These are phyloP conservation scores for Gymnoscelis rufifasciata DNA, from an alignment of 2,888 invertebrate genomes.

Conservation along the genomic window DNA sequence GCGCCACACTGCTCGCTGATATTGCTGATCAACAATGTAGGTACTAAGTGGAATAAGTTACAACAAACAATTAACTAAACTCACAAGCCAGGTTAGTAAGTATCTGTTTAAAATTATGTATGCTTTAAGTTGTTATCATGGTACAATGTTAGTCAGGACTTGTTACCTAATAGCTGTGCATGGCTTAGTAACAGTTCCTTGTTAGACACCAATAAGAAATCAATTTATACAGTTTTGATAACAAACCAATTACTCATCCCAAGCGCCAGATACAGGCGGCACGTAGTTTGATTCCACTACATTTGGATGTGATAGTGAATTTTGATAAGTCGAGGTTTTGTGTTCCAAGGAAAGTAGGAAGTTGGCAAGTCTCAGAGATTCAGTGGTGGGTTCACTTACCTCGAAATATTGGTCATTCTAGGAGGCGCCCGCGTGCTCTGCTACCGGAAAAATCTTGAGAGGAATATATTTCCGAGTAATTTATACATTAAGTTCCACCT, in stretches of 20 bases:
- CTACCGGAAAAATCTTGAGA: too few species aligned
- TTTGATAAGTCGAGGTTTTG: neutral
- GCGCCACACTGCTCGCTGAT: constrained; percentile 7
- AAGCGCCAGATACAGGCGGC: neutral
- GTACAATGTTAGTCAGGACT: neutral
- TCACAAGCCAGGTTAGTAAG: too few species aligned
- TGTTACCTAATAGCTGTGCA: neutral
- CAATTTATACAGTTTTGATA: neutral
- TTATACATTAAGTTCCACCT: too few species aligned
- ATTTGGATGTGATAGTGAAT: neutral
- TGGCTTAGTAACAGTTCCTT: neutral
- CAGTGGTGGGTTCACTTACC: neutral
- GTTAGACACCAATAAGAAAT: neutral
- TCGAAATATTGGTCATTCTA: too few species aligned
- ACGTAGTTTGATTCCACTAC: too few species aligned
- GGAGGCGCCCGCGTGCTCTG: too few species aligned
- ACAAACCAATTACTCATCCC: neutral
- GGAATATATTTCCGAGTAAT: too few species aligned
- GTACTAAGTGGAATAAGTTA: too few species aligned
- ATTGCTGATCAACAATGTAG: too few species aligned
- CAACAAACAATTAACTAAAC: too few species aligned
- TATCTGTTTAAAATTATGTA: too few species aligned
- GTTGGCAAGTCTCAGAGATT: neutral
- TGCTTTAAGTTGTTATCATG: too few species aligned
- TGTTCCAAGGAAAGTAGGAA: neutral